phyloP scores from a whole-genome alignment of 2,888 invertebrate genomes.

The Lypha dubia region DNA sequence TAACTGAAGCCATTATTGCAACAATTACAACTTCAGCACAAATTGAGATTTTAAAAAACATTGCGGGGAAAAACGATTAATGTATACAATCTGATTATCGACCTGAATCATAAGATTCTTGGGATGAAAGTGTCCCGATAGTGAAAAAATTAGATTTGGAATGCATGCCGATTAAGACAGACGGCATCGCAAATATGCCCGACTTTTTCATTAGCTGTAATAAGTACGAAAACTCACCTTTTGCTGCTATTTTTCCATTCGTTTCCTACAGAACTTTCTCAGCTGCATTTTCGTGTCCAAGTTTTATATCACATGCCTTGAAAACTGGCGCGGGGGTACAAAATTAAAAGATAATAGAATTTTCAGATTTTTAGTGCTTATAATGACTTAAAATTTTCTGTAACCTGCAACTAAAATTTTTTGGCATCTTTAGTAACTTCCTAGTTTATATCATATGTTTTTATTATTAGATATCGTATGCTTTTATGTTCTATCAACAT shows the following conservation, averaged over 20 bases:
- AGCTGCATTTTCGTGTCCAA: conserved; percentile 77
- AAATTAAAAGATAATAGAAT: conserved; percentile 10
- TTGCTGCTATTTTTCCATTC: conserved; percentile 74
- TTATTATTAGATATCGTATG: no score
- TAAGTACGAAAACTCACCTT: conserved; percentile 77
- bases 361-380: conserved; percentile 48
- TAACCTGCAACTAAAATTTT: conserved; percentile 55
- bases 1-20: background rate
- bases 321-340: conserved; percentile 77
- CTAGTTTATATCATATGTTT: no score
- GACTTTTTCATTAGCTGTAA: conserved; percentile 24
- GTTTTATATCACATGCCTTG: conserved; percentile 78
- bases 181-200: conserved; percentile 15
- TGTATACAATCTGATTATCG: conserved; percentile 15
- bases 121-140: conserved; percentile 27
- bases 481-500: no score
- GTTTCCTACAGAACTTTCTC: conserved; percentile 71
- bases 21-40: background rate
- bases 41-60: background rate
- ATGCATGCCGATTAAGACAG: background rate
- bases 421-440: conserved; percentile 22
- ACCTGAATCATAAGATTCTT: background rate
- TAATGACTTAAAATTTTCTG: conserved; percentile 36
- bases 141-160: background rate
- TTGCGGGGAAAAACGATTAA: background rate